Conservation (phyloP, 1,140 invertebrate species). For the Diachasmimorpha longicaudata region DNA sequence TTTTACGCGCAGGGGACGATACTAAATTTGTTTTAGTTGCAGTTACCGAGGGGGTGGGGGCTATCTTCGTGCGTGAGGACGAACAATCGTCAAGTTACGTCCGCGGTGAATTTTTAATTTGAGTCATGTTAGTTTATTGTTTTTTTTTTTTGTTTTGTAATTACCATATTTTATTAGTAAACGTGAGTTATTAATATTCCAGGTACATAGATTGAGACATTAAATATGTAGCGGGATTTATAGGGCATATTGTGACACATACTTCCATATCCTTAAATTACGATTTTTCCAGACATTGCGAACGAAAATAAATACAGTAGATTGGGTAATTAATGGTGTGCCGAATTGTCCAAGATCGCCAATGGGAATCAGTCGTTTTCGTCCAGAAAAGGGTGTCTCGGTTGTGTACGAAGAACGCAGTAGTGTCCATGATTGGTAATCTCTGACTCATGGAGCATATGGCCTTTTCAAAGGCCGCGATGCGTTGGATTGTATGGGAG, state of each 20-base stretch:
- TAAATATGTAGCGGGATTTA: too few relatives aligned
- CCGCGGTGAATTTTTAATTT: too few relatives aligned
- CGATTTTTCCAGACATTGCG: neutral
- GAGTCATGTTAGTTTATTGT: too few relatives aligned
- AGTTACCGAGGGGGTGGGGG: neutral
- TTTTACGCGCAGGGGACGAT: neutral
- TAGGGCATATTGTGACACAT: too few relatives aligned
- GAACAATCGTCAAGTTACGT: too few relatives aligned
- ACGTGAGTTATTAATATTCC: too few relatives aligned
- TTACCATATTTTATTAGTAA: too few relatives aligned
- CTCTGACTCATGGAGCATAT: neutral
- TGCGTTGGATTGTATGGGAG: neutral
- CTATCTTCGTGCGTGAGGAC: too few relatives aligned
- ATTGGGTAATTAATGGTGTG: neutral
- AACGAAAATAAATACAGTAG: neutral
- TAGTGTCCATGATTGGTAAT: neutral
- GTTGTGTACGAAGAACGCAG: neutral
- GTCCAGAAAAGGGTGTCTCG: neutral
- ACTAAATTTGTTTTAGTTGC: neutral
- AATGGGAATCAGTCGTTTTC: neutral
- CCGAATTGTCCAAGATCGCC: neutral
- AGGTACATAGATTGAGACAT: too few relatives aligned
- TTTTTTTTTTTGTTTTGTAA: too few relatives aligned
- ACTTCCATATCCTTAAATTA: too few relatives aligned
- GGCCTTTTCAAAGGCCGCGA: slow-evolving; percentile 2